These are phyloP conservation scores for Murina feae DNA, from an alignment of 2,113 vertebrate genomes.

Conservation along the genomic window DNA sequence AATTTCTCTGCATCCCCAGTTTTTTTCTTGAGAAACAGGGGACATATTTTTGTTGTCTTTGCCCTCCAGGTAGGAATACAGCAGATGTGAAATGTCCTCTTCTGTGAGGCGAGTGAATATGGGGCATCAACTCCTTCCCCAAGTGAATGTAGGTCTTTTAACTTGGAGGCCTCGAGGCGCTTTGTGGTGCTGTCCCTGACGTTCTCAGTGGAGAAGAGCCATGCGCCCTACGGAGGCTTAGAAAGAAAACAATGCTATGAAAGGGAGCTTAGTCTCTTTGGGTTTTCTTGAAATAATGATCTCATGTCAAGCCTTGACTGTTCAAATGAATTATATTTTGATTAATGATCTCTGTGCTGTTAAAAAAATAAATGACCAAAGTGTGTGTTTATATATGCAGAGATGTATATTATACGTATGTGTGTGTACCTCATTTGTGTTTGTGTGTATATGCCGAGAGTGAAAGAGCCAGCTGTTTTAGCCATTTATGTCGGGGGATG, in stretches of 20 bases:
- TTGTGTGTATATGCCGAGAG: conserved; percentile 56
- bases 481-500: conserved; percentile 42
- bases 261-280: conserved; percentile 32
- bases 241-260: conserved; percentile 55
- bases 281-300: conserved; percentile 50
- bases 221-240: conserved; percentile 10
- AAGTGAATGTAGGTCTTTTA: conserved; percentile 4
- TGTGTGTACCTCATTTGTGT: conserved; percentile 35
- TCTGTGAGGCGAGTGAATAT: background rate
- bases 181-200: background rate
- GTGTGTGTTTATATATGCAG: conserved; percentile 57
- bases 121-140: background rate
- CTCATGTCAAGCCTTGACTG: conserved; percentile 47
- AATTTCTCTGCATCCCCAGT: background rate
- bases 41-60: conserved; percentile 16
- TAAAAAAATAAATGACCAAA: conserved; percentile 66
- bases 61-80: background rate
- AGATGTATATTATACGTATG: conserved; percentile 47
- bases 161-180: background rate
- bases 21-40: background rate
- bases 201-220: conserved; percentile 34
- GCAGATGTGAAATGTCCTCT: background rate
- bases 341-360: conserved; percentile 65
- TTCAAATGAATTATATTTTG: conserved; percentile 67
- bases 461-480: conserved; percentile 74